Evolutionary conservation across 2,888 invertebrate genomes (phyloP), one percentile per base, ranked within the genome.

Genomic region (Melinaea menophilus): DNA sequence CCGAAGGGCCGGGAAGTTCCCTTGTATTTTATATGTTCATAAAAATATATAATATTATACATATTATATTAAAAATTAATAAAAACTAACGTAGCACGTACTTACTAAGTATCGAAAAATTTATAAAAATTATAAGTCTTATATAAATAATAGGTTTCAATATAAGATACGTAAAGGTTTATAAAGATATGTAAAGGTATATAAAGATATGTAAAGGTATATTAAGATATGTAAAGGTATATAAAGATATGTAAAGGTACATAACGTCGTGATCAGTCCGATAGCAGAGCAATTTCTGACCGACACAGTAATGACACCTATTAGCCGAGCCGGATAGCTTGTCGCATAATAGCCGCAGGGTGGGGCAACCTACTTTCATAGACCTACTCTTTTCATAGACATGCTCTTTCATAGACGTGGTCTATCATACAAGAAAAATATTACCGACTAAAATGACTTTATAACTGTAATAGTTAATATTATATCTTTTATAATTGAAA

Each of bases 251-350:
- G 89, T 88, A 80, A 75, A 80, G 85, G 87, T 88, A 89, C 88
- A 89, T 89, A 89, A 74, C 75, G 41, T 7, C 81, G 77, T 86
- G 90, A 89, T 90, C 88, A 82, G 75, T 83, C 84, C 86, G 90
- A 90, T 90, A 90, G 87, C 84, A 76, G 81, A 85, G 88, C 88
- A 90, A 90, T 90, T 90, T 89, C 88, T 84, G 86, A 81, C 84
- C 88, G 87, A 85, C 87, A 83, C 81, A 77, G 79, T 90, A 90
- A 90, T 90, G 90, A 90, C 88, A 90, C 82, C 88, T 87, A 90
- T 90, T 90, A 90, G 77, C 75, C 73, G 73, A 78, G 77, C 73
- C 78, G 78, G 77, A 76, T 85, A 79, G 82, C 85, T 84, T 88
- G 89, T 87, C 89, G 88, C 88, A 83, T 86, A 88, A 76, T 74